Conservation (phyloP, 2,888 invertebrate genomes). For the Charanyca ferruginea region DNA sequence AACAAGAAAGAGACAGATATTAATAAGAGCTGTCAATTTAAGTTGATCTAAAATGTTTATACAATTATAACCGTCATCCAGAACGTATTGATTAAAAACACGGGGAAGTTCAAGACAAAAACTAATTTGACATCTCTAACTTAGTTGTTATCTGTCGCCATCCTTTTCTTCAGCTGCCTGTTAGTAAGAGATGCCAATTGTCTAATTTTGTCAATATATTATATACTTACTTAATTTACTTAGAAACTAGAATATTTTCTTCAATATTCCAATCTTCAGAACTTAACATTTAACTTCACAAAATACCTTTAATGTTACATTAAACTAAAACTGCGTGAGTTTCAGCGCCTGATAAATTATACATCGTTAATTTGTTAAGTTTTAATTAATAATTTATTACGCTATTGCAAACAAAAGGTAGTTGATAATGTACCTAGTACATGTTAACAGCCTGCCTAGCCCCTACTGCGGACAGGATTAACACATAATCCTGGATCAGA, state of each 20-base stretch:
- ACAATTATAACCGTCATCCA: too few species aligned
- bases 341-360: conserved; percentile 58
- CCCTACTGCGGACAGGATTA: conserved; percentile 42
- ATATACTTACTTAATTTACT: too few species aligned
- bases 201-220: too few species aligned
- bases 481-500: conserved; percentile 49
- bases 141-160: too few species aligned
- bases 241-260: conserved; percentile 30
- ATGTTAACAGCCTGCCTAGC: conserved; percentile 25
- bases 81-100: too few species aligned
- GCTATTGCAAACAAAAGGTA: conserved; percentile 23
- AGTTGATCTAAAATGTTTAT: too few species aligned
- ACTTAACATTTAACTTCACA: conserved; percentile 44
- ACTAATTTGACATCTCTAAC: too few species aligned
- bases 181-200: too few species aligned
- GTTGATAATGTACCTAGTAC: conserved; percentile 35
- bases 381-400: conserved; percentile 43
- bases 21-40: too few species aligned
- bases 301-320: conserved; percentile 42
- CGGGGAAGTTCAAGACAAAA: too few species aligned
- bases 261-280: conserved; percentile 27
- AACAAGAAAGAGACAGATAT: too few species aligned
- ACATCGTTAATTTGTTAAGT: conserved; percentile 52
- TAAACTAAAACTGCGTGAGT: conserved; percentile 41
- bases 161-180: too few species aligned